Evolutionary conservation across 2,113 vertebrate genomes (phyloP).

Genomic region (Rhinoderma darwinii): DNA sequence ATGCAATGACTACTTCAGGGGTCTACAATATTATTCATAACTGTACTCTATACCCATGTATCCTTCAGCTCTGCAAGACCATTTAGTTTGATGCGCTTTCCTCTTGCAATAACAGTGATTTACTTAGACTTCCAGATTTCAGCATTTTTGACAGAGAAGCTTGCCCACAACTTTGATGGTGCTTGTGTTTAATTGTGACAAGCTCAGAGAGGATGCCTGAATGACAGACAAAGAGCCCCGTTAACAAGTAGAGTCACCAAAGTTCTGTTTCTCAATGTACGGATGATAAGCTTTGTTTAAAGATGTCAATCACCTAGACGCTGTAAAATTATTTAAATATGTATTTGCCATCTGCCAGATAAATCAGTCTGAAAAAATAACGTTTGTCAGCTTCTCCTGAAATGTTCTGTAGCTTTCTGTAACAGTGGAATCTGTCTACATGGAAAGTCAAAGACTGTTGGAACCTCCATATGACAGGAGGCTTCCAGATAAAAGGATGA

Average conservation of each 20-base stretch:
- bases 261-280: constrained; percentile 44
- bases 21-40: constrained; percentile 1
- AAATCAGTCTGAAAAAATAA: constrained; percentile 51
- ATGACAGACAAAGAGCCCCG: constrained; percentile 42
- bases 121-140: constrained; percentile 7
- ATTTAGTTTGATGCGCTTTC: constrained; percentile 21
- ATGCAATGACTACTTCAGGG: not conserved
- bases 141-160: constrained; percentile 38
- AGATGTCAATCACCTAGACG: constrained; percentile 49
- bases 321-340: constrained; percentile 55
- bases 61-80: not conserved
- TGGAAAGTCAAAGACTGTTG: constrained; percentile 43
- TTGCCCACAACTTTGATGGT: constrained; percentile 27
- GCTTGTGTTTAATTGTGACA: constrained; percentile 54
- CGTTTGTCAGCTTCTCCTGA: constrained; percentile 41
- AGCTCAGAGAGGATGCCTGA: constrained; percentile 28
- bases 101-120: not conserved
- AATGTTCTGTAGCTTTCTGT: constrained; percentile 41
- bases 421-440: constrained; percentile 26
- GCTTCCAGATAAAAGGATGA: constrained; percentile 46
- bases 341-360: constrained; percentile 49
- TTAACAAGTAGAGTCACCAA: constrained; percentile 54
- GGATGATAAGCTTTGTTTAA: constrained; percentile 54
- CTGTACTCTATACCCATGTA: not conserved
- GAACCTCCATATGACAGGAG: constrained; percentile 28